Evolutionary conservation across 2,113 vertebrate genomes (phyloP).

Genomic region (Jacana jacana): DNA sequence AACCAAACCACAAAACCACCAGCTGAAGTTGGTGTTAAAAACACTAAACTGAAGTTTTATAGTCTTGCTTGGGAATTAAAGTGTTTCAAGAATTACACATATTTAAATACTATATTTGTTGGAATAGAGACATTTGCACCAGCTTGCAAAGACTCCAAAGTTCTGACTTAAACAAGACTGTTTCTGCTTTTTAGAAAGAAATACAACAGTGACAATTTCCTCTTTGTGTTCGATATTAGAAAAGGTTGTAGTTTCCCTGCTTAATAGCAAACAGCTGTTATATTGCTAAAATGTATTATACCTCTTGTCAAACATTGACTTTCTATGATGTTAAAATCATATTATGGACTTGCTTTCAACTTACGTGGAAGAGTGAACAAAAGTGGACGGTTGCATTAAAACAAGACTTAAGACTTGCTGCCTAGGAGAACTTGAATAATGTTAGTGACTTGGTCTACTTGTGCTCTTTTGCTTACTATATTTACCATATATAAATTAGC

Average conservation of each 20-base stretch:
- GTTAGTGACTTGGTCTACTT: not conserved
- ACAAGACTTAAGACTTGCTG: not conserved
- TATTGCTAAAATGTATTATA: not conserved
- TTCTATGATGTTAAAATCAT: not conserved
- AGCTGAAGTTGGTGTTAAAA: no score
- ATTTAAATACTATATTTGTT: not conserved
- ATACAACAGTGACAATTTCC: not conserved
- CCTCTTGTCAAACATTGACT: not conserved
- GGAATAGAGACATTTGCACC: not conserved
- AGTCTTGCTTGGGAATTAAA: not conserved
- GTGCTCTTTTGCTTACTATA: not conserved
- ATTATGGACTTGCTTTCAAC: not conserved
- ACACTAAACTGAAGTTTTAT: not conserved
- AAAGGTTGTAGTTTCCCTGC: not conserved
- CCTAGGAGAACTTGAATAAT: not conserved
- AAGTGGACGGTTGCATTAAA: not conserved
- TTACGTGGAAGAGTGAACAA: not conserved
- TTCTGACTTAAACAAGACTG: not conserved
- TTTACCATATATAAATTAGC: not conserved
- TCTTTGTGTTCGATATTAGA: not conserved
- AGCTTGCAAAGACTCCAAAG: not conserved
- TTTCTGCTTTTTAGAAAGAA: not conserved
- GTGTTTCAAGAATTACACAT: not conserved
- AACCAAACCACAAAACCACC: rapidly evolving
- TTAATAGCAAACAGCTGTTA: not conserved